A percentile compares a stretch with the other conserved stretches of the same genome.
These are phyloP conservation scores for Neolamprologus sp. DNA, from an alignment of 2,113 vertebrate genomes.

Conservation along the genomic window DNA sequence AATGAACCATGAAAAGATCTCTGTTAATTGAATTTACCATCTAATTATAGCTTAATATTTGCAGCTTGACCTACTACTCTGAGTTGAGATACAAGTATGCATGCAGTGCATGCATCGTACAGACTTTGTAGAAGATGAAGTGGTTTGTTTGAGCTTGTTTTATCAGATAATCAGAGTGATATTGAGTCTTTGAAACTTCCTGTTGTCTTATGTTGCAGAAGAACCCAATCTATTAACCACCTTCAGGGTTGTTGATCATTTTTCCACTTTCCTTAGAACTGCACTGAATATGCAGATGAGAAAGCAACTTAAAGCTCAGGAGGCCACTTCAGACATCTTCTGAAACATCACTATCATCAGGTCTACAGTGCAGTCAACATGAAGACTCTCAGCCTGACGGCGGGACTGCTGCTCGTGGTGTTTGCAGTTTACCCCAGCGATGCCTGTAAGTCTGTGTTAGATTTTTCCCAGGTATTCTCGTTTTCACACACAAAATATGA, in stretches of 20 bases:
- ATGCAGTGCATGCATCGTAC: not conserved
- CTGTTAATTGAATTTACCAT: not conserved
- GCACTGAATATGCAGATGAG: not conserved
- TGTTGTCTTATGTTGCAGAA: accelerated
- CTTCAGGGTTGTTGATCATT: accelerated
- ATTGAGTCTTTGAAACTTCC: not conserved
- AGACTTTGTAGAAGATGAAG: not conserved
- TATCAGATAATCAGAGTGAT: not conserved
- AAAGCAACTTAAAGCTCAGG: not conserved
- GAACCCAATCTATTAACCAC: accelerated
- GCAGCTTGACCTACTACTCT: not conserved
- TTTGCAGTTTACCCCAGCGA: accelerated
- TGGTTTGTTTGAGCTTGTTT: not conserved
- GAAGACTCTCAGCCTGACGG: not conserved
- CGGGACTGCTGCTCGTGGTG: accelerated
- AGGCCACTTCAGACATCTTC: not conserved
- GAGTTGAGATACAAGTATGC: not conserved
- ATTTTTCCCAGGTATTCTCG: not conserved
- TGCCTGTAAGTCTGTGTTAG: not conserved
- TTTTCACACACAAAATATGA: not conserved
- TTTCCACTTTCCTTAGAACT: not conserved
- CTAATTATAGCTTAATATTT: not conserved
- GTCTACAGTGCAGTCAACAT: not conserved
- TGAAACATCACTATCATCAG: not conserved
- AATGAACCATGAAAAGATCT: not conserved